Percentiles rank a stretch among this genome's conserved stretches.
These are phyloP conservation scores for Zaprionus camerounensis DNA, from an alignment of 1,140 invertebrate genomes.

Conservation along the genomic window DNA sequence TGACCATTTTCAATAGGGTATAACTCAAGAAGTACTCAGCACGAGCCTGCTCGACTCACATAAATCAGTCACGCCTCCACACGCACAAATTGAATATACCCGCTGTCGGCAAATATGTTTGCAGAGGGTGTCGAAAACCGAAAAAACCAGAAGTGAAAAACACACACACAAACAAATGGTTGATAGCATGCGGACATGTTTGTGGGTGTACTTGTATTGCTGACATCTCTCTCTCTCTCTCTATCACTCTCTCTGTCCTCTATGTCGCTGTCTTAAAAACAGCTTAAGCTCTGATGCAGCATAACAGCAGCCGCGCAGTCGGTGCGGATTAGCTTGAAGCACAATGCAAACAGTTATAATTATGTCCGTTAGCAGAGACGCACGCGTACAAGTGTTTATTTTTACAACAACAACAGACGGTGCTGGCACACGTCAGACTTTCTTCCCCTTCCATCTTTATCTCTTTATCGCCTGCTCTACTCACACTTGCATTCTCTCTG, in stretches of 20 bases:
- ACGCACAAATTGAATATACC: neutral
- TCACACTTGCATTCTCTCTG: constrained; percentile 21
- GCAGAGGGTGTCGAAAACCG: neutral
- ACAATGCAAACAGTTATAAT: constrained; percentile 17
- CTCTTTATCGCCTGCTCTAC: constrained; percentile 5
- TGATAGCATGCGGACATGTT: neutral
- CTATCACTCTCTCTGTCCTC: neutral
- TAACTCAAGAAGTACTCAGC: too few species aligned
- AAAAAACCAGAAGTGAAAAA: constrained; percentile 25
- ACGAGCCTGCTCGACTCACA: too few species aligned
- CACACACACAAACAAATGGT: neutral
- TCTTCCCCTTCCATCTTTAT: constrained; percentile 17
- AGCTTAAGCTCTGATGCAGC: constrained; percentile 19
- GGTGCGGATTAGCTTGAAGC: constrained; percentile 9
- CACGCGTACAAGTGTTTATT: constrained; percentile 39
- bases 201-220: neutral
- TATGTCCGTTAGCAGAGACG: constrained; percentile 12
- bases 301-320: constrained; percentile 19
- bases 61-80: neutral
- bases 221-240: neutral
- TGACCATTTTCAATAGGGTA: too few species aligned
- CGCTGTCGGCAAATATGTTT: neutral
- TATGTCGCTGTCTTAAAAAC: constrained; percentile 31
- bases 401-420: constrained; percentile 29
- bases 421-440: constrained; percentile 10